phyloP scores from a whole-genome alignment of 2,888 invertebrate genomes.

The Yponomeuta cagnagella region DNA sequence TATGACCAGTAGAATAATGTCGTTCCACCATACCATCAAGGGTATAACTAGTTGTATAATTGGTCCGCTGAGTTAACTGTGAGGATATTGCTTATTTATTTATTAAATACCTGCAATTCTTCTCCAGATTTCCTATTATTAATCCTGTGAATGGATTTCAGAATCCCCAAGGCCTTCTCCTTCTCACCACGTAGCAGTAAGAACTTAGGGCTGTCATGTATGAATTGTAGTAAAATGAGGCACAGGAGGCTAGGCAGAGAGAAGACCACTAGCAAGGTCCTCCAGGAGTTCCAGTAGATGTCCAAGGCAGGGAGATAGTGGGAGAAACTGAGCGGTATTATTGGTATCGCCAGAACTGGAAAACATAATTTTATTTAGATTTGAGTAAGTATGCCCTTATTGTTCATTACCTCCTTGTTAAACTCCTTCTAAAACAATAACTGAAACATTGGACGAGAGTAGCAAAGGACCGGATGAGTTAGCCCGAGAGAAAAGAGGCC shows the following conservation, averaged over 20 bases:
- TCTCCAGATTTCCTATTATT: constrained; percentile 36
- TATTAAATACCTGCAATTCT: constrained; percentile 36
- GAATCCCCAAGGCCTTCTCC: constrained; percentile 67
- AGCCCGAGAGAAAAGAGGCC: too few relatives aligned
- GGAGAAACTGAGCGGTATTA: constrained; percentile 75
- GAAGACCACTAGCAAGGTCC: constrained; percentile 80
- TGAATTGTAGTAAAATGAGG: constrained; percentile 66
- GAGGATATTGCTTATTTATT: too few relatives aligned
- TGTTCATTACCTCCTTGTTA: too few relatives aligned
- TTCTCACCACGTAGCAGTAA: constrained; percentile 75
- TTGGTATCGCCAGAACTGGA: constrained; percentile 77
- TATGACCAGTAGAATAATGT: too few relatives aligned
- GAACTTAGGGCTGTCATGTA: constrained; percentile 88
- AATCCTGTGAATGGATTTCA: constrained; percentile 43
- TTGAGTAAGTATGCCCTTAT: too few relatives aligned
- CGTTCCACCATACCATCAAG: too few relatives aligned
- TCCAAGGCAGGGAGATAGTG: constrained; percentile 48
- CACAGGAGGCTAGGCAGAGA: constrained; percentile 78
- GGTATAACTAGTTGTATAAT: too few relatives aligned
- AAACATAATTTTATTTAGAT: constrained; percentile 17
- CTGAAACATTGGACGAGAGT: too few relatives aligned
- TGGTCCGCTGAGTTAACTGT: too few relatives aligned
- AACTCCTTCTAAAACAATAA: too few relatives aligned
- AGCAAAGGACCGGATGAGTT: too few relatives aligned
- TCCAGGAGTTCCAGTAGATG: constrained; percentile 82